Evolutionary conservation across 2,113 vertebrate species (phyloP), one percentile per base, ranked within the genome.

Genomic region (Xerus inauris): DNA sequence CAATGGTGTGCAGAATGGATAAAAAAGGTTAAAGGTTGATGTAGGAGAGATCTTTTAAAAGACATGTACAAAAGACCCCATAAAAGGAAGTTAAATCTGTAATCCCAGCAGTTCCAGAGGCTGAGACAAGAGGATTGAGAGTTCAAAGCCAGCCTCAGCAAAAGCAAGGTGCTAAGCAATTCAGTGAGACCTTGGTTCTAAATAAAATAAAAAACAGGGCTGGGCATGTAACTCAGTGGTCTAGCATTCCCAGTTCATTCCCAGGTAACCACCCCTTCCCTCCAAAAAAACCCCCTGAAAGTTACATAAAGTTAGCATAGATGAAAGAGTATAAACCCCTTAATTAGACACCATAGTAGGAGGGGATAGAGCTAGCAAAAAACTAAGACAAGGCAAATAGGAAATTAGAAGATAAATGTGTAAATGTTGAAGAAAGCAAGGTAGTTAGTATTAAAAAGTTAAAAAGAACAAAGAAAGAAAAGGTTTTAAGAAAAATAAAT

Each of bases 401-500:
- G 47, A 12, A 93, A 38, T 28, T 40, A 35, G 35, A 92, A 81
- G 12, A 84, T 96, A 87, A 47, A 30, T 13, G 24, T 73, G 17
- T 51, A 47, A 86, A 69, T 40, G 91, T 4, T 28, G 28, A 76
- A 79, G 65, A 88, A 75, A 89, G 28, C n/a, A 7, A 91, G 22
- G 10, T 28, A 91, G 45, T 38, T 80, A 77, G 12, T 71, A 89
- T 38, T 38, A 82, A 91, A 94, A 89, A 69, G 20, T 64, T 47
- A 94, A 64, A 81, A 8, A 59, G 57, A 62, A 89, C 64, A 81
- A 96, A 10, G 26, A 79, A 87, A n/a, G n/a, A n/a, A n/a, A n/a
- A n/a, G n/a, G 20, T 80, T 94, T 73, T 54, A 81, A 79, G 38
- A 24, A 57, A 65, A 96, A 82, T 49, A 95, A 96, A 87, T 81